Conservation (phyloP, 2,797 vertebrate genomes). For the Anabas testudineus region DNA sequence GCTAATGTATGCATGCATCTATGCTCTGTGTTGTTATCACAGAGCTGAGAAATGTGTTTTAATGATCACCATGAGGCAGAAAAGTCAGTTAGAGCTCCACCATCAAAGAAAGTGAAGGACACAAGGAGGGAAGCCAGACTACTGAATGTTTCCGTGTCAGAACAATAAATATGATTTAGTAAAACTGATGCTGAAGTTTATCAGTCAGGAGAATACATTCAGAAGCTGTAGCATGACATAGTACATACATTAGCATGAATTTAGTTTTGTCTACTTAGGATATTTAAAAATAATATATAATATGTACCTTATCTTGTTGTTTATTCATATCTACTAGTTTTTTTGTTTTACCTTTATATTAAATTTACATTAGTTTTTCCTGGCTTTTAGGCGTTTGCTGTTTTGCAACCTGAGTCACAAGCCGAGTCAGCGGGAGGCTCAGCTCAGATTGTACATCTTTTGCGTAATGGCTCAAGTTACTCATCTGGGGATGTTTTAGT, state of each 20-base stretch:
- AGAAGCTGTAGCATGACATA: not conserved
- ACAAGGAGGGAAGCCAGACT: slow-evolving; percentile 29
- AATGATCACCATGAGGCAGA: slow-evolving; percentile 64
- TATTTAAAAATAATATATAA: too few species aligned
- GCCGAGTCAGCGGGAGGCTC: not conserved
- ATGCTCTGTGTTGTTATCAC: slow-evolving; percentile 50
- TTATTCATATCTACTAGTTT: not conserved
- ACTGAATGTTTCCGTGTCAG: slow-evolving; percentile 1
- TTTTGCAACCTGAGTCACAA: not conserved
- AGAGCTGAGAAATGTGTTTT: slow-evolving; percentile 57
- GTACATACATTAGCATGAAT: not conserved
- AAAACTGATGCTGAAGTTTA: not conserved
- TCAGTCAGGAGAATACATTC: not conserved
- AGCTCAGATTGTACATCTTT: not conserved
- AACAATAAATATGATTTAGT: slow-evolving; percentile 24
- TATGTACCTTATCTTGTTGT: not conserved
- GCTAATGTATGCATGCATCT: slow-evolving; percentile 61
- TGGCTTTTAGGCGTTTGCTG: not conserved
- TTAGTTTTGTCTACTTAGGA: too few species aligned
- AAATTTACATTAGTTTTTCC: not conserved
- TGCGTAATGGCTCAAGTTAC: not conserved
- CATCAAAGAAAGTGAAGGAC: slow-evolving; percentile 68
- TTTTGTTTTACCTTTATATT: not conserved
- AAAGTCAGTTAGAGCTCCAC: slow-evolving; percentile 51
- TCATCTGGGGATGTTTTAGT: not conserved